These are phyloP conservation scores for Luperina nickerlii DNA, from an alignment of 2,888 invertebrate species.

Conservation along the genomic window DNA sequence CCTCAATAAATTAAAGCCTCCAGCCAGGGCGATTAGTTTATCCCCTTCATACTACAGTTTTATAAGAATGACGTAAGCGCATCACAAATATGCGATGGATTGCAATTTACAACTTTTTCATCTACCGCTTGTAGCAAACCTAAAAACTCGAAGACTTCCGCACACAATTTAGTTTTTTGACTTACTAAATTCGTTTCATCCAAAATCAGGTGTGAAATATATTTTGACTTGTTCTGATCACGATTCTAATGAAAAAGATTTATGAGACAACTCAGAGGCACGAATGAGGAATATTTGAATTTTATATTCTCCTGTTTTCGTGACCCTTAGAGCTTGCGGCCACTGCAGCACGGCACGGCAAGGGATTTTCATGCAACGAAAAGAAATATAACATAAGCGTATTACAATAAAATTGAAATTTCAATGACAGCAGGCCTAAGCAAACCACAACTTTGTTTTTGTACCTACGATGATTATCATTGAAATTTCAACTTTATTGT, in stretches of 20 bases:
- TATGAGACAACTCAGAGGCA: conserved; percentile 30
- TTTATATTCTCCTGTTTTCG: conserved; percentile 42
- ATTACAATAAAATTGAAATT: not conserved
- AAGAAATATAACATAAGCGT: not conserved
- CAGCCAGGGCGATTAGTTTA: not conserved
- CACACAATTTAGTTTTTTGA: conserved; percentile 37
- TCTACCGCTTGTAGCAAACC: not conserved
- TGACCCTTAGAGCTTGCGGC: conserved; percentile 23
- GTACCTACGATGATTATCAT: not conserved
- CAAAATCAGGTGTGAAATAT: conserved; percentile 52
- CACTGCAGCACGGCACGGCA: not conserved
- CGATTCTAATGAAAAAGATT: conserved; percentile 55
- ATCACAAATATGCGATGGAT: conserved; percentile 28
- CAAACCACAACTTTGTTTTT: not conserved
- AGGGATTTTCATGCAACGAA: not conserved
- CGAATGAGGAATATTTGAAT: conserved; percentile 43
- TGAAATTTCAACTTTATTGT: not conserved
- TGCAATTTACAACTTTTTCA: conserved; percentile 29
- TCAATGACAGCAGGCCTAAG: not conserved
- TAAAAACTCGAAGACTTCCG: conserved; percentile 36
- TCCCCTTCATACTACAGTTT: not conserved
- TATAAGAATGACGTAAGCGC: conserved; percentile 30
- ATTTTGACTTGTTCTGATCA: conserved; percentile 50
- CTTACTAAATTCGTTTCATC: conserved; percentile 40
- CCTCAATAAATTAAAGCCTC: not conserved